Evolutionary conservation across 2,888 invertebrate genomes (phyloP), one percentile per base, ranked within the genome.

Genomic region (Onchidella celtica): DNA sequence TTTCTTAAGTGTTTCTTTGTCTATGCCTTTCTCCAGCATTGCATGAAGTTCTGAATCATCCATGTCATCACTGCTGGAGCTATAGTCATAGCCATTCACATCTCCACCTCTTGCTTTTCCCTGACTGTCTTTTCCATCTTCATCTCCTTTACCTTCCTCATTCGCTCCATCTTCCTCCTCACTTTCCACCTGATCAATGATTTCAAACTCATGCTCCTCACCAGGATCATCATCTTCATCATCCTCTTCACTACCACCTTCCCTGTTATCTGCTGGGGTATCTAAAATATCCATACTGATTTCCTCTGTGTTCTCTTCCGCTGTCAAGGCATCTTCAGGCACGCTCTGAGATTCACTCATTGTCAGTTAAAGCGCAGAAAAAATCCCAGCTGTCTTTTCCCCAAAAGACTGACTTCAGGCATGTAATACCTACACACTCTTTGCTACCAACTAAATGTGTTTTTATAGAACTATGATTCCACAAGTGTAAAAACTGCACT

Each of bases 41-140:
- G 87, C 88, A 83, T 90, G 87, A 61, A 90, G 84, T 73, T 90
- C 90, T 79, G 86, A 86, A 77, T 89, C 90, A 81, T 90, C 90
- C 14, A 90, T 61, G 29, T 85, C 87, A 63, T 86, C 85, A 68
- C 78, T 83, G 34, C 84, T 85, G 38, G 75, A 80, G 34, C 73
- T 75, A 9, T 85, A 84, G 78, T 85, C 82, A 36, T 85, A 83
- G 65, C 78, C 79, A 1, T 77, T 79, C 34, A 76, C 83, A 57
- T 81, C 70, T 11, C 65, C 73, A 34, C 57, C 73, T n/a, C 65
- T 65, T 17, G 79, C 79, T 65, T 29, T 36, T 17, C 34, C 24
- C n/a, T 34, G 38, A 1, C 24, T n/a, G 24, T 80, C 76, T 79
- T 81, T 66, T 36, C 77, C 82, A 70, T 68, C 81, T 24, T 82